Base-by-base conservation (phyloP, 2,113 vertebrate species). In the Machaerirhynchus nigripectus region DNA sequence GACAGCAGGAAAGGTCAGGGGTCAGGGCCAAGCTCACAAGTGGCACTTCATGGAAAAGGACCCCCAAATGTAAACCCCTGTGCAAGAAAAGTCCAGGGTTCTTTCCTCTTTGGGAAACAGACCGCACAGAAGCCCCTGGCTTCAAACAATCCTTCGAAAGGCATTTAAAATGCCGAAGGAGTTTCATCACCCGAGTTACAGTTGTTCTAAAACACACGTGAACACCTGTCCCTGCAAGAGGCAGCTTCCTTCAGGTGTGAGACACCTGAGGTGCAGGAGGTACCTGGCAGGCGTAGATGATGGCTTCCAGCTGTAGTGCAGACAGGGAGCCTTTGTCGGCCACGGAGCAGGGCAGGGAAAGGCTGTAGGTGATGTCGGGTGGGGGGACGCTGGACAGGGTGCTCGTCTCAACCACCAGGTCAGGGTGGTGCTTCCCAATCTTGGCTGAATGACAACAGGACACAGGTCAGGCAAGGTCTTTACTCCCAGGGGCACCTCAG, bases 241-340 rank as follows among this genome's bases (percentile, higher is more conserved):
- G 44, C 53, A 61, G 56, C 10, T 87, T 46, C 73, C 37, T 46
- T 11, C 71, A 23, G 27, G 39, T 2, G 6, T 6, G 20, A 23
- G 67, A n/a, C 35, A 23, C 23, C 46, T 6, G 84, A 17, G 27
- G 42, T 24, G 68, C 65, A 71, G 75, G 39, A 23, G 70, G 7
- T 98, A 99, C 99, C 99, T 99, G 99, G 97, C 99, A 99, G 95
- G 99, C 99, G 0, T 99, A 99, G 81, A 99, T 98, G 96, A 99
- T 99, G 73, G 99, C 99, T 96, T 99, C 99, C 73, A 99, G 98
- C 98, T 99, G 99, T 91, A 99, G 98, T 64, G 99, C 99, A 5
- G 99, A 99, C 83, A 99, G 98, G 23, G 97, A 95, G 30, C 98
- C 98, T 1, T 84, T 97, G 89, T 98, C 98, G 2, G 98, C 98